phyloP scores from a whole-genome alignment of 2,888 invertebrate species.

The Caenorhabditis macrosperma region DNA sequence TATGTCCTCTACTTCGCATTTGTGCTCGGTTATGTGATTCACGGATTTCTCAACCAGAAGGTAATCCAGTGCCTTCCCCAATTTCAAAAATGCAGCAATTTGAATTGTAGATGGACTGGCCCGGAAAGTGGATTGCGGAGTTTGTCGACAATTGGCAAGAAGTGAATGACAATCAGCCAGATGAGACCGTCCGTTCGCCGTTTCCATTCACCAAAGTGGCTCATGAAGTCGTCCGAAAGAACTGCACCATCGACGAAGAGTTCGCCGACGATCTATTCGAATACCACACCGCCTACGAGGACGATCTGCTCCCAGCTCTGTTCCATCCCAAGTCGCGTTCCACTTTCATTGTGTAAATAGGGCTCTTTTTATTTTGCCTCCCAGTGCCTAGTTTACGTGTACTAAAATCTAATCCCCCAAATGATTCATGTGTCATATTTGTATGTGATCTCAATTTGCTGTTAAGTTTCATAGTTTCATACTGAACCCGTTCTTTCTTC shows the following conservation, averaged over 20 bases:
- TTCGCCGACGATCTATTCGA: conserved; percentile 6
- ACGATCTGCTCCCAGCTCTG: neutral
- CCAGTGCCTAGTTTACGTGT: neutral
- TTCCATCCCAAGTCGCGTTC: neutral
- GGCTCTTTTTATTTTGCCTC: neutral
- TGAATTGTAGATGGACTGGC: neutral
- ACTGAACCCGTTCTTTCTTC: neutral
- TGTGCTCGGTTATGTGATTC: neutral
- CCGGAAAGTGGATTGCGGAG: neutral
- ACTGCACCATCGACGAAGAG: conserved; percentile 12
- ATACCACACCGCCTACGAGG: conserved; percentile 17
- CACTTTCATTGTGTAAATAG: conserved; percentile 7
- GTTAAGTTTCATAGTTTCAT: neutral
- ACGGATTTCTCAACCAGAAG: neutral
- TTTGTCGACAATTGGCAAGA: neutral
- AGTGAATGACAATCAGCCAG: neutral
- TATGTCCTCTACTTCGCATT: neutral
- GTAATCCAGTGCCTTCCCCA: too few relatives aligned
- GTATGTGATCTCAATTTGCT: too few relatives aligned
- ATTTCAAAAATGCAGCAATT: neutral
- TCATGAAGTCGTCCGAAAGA: conserved; percentile 10
- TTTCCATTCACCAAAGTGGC: neutral
- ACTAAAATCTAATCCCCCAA: neutral
- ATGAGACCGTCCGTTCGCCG: neutral
- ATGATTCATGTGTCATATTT: neutral